Percentiles rank a stretch among this genome's conserved stretches.
phyloP scores from a whole-genome alignment of 2,797 vertebrate species.

The Myotis planiceps region DNA sequence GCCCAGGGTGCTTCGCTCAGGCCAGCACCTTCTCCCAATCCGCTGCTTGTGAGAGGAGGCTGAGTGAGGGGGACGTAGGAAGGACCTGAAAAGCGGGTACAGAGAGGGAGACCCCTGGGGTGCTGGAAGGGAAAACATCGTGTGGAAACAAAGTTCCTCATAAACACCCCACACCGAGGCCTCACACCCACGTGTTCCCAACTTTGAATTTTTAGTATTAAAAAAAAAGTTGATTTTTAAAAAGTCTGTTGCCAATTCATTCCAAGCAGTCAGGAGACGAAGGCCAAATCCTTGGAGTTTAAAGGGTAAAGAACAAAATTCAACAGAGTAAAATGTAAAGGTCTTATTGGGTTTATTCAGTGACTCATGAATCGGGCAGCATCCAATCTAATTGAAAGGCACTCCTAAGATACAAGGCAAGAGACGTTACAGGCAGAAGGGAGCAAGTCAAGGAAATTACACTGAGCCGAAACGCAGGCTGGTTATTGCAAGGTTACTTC shows the following conservation, averaged over 20 bases:
- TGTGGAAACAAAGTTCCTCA: background rate
- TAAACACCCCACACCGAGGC: background rate
- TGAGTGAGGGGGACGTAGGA: rapidly evolving
- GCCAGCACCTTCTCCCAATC: background rate
- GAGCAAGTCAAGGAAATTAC: background rate
- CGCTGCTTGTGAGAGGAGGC: background rate
- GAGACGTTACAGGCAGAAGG: background rate
- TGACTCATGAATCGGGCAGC: background rate
- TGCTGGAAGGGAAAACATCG: background rate
- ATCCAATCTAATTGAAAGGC: background rate
- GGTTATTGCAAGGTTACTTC: background rate
- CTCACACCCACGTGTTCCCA: background rate
- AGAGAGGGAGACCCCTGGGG: background rate
- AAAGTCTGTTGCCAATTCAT: background rate
- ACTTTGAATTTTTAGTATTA: background rate
- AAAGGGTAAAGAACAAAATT: background rate
- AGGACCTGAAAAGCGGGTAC: background rate
- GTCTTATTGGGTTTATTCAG: background rate
- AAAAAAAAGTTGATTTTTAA: background rate
- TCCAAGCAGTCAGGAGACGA: background rate
- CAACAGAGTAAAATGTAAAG: background rate
- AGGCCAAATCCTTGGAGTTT: background rate
- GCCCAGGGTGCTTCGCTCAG: background rate
- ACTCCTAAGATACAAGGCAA: background rate
- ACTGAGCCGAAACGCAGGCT: background rate